Base-by-base conservation (phyloP, 2,888 invertebrate genomes). In the Phyllotreta cruciferae region DNA sequence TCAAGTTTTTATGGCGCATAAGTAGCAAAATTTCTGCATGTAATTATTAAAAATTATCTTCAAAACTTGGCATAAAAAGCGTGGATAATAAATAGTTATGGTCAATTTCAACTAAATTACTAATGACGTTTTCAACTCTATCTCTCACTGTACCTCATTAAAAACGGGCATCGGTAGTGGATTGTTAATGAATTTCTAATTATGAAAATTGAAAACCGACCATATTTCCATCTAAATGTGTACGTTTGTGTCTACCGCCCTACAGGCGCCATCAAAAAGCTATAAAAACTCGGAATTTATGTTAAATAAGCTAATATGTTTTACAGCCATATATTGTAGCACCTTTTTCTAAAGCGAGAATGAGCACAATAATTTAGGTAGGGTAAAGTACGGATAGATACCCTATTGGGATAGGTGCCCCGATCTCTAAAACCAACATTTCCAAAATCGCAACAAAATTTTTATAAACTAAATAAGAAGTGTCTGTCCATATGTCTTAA, bases 151-250 rank as follows among this genome's bases (percentile, higher is more conserved):
- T 24, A 24, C 4, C 24, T 24, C 24, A 24, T 24, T 24, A 24
- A 24, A 24, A 24, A 24, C 24, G 24, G 24, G 24, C 41, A 42
- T 55, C 55, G 42, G 55, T 55, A 42, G 55, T 55, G 36, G 42
- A 6, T 10, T 44, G 41, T 42, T 55, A 42, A 55, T 55, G 36
- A 55, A 11, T 9, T 35, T 42, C 47, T 55, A 35, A 42, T 42
- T 10, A 54, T 24, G 39, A 47, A 47, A 47, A 38, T 13, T 11
- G 14, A 11, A n/a, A 38, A 13, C 38, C 9, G 37, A 39, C 24
- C 49, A 39, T 34, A 57, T 49, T 45, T 49, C 45, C 37, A 13
- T 39, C 49, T 57, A 57, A 57, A 57, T 47, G 41, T 49, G 47
- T 10, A 47, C 38, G 47, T 56, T 14, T 37, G 14, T 38, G 57